Evolutionary conservation across 2,113 vertebrate genomes (phyloP).

Genomic region (Patagioenas fasciata): DNA sequence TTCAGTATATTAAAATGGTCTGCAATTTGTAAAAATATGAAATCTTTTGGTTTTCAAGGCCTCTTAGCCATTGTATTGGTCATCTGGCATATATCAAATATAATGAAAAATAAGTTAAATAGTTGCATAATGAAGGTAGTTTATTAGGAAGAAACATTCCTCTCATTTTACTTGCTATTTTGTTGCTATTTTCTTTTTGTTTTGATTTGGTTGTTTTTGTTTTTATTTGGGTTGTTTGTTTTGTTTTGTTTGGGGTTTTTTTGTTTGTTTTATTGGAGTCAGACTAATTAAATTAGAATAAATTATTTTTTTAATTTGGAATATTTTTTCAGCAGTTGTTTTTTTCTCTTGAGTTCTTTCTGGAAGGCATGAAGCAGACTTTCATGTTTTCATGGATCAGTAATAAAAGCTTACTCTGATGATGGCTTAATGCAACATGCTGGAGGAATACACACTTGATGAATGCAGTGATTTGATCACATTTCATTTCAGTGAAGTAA

Average conservation of each 20-base stretch:
- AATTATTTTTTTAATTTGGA: not conserved
- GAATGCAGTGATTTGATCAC: not conserved
- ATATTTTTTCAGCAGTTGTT: not conserved
- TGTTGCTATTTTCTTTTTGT: not conserved
- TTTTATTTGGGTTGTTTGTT: not conserved
- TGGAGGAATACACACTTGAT: not conserved
- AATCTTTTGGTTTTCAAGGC: not conserved
- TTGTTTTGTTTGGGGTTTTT: not conserved
- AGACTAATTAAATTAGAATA: not conserved
- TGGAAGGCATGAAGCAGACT: not conserved
- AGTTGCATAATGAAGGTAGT: not conserved
- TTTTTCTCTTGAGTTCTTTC: not conserved
- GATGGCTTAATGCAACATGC: not conserved
- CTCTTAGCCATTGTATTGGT: not conserved
- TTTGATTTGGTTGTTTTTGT: not conserved
- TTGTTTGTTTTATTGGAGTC: not conserved
- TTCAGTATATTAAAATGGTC: not conserved
- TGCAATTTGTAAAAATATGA: not conserved
- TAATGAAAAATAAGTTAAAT: not conserved
- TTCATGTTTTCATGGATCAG: not conserved
- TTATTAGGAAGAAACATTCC: not conserved
- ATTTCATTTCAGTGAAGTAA: not conserved
- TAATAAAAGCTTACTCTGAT: not conserved
- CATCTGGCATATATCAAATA: not conserved
- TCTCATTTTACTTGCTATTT: not conserved